These are phyloP conservation scores for Protophormia terraenovae DNA, from an alignment of 2,888 invertebrate genomes.

Conservation along the genomic window DNA sequence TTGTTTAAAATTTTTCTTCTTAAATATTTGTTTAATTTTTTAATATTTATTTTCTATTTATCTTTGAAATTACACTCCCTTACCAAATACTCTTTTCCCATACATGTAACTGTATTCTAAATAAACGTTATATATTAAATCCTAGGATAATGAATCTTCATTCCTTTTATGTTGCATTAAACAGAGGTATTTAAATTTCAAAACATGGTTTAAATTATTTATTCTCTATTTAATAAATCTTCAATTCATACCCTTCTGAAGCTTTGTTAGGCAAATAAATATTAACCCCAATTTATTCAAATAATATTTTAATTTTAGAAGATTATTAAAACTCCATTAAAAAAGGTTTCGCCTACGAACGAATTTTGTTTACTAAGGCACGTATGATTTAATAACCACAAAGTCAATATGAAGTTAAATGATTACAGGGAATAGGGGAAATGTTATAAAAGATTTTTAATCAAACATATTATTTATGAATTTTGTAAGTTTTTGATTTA, in stretches of 20 bases:
- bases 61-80: too few relatives aligned
- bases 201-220: not conserved
- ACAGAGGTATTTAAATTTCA: not conserved
- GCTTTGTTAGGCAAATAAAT: not conserved
- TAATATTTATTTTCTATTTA: too few relatives aligned
- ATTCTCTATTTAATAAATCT: not conserved
- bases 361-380: not conserved
- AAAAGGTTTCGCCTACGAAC: not conserved
- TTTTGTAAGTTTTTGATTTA: too few relatives aligned
- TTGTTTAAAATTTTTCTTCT: too few relatives aligned
- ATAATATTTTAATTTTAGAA: not conserved
- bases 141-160: slow-evolving; percentile 18
- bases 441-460: too few relatives aligned
- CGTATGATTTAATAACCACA: not conserved
- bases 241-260: not conserved
- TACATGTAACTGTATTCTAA: not conserved
- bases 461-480: too few relatives aligned
- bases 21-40: too few relatives aligned
- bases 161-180: slow-evolving; percentile 10
- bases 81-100: not conserved
- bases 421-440: not conserved
- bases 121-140: not conserved
- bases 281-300: not conserved
- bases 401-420: not conserved
- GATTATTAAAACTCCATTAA: not conserved